Evolutionary conservation across 2,888 invertebrate species (phyloP), one percentile per base, ranked within the genome.

Genomic region (Lypha dubia): DNA sequence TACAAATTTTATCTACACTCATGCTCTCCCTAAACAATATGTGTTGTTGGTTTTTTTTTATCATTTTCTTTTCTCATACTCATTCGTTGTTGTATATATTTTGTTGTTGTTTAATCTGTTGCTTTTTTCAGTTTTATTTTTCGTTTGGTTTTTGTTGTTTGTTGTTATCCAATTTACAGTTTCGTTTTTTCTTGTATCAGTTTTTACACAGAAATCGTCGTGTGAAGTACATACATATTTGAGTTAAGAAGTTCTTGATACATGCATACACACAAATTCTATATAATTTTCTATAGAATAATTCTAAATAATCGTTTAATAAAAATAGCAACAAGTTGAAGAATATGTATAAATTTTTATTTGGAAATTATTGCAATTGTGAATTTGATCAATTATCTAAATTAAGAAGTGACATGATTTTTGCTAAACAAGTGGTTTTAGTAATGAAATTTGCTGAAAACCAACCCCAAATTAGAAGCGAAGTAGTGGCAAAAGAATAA

Each of bases 131-230:
- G n/a, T n/a, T n/a, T n/a, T n/a, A n/a, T n/a, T n/a, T n/a, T 41
- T 76, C 65, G 44, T 56, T 28, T 32, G 35, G 24, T 79, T 67
- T 58, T 73, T 58, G 65, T 77, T 74, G 58, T 80, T 84, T 73
- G 77, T 80, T 84, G 79, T 81, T 84, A 84, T 84, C 84, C 84
- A 84, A 84, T 79, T 84, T 84, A 84, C 84, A 84, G 84, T 81
- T 84, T 84, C 81, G 77, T 68, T 53, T 62, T 71, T 73, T 67
- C 80, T 58, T 56, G 13, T 74, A 67, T 73, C 81, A 84, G 84
- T 84, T 84, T 84, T 84, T 84, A 84, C 73, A 84, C 77, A 84
- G 84, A 81, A 84, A 84, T 79, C 77, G 77, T 77, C 65, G 81
- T 84, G 84, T 70, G 77, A 84, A 79, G 74, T 75, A 84, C 75